Evolutionary conservation across 2,888 invertebrate species (phyloP), one percentile per base, ranked within the genome.

Genomic region (Anticlea derivata): DNA sequence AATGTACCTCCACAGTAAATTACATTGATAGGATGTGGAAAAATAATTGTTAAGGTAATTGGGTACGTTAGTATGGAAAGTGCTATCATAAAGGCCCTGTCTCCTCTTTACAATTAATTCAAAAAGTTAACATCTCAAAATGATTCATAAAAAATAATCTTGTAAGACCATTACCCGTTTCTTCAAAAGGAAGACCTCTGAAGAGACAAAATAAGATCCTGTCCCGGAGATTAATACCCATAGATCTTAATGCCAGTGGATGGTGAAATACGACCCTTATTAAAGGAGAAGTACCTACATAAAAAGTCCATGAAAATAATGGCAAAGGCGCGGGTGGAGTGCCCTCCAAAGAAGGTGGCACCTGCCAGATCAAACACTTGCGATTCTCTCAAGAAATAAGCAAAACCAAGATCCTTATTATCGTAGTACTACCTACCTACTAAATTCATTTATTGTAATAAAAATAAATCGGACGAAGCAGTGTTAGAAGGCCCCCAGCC

Each of bases 281-380:
- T 58, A 60, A 60, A 56, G 26, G 65, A 39, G 61, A 63, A 65
- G 65, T 73, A 81, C 74, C 76, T 68, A 73, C 74, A 77, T 68
- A 73, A 66, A 75, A 80, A 77, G 65, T 56, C 71, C 65, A 73
- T 78, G 76, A 78, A 77, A 68, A 62, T 71, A 75, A 72, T 68
- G 68, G 60, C 54, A 43, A 49, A 45, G 59, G 50, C 57, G 55
- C 54, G 49, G 55, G 48, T 55, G 38, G 55, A 52, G 40, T 38
- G 54, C 54, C 62, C 63, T 59, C 52, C 44, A 60, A 58, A 51
- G 62, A 65, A 61, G 55, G 55, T 60, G 58, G 60, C 63, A 66
- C 67, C 68, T 68, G 65, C 57, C 60, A 58, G 58, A 63, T 50
- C 54, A 61, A 63, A 62, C 58, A 50, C 54, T 46, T 7, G 38